A percentile compares a stretch with the other conserved stretches of the same genome.
Evolutionary conservation across 1,140 invertebrate species (phyloP).

Genomic region (Megathymus violae): DNA sequence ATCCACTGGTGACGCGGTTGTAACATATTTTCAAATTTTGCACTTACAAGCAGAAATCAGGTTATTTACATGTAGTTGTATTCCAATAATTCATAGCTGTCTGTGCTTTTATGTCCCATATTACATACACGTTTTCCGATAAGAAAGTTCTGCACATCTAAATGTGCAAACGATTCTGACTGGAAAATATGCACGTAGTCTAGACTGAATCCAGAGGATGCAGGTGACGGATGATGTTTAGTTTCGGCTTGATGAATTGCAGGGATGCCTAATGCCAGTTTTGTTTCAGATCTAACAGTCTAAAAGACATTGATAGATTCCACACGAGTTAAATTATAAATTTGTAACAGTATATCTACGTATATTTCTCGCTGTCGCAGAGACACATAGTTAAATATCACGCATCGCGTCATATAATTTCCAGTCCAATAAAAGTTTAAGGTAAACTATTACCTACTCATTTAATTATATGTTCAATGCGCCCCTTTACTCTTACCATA

Average conservation of each 20-base stretch:
- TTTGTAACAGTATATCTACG: no score
- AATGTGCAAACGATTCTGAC: no score
- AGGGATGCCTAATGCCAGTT: not conserved
- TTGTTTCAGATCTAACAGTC: not conserved
- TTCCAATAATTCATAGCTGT: conserved; percentile 12
- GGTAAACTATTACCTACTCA: no score
- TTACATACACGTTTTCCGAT: conserved; percentile 14
- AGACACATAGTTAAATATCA: no score
- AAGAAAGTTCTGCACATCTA: conserved; percentile 3
- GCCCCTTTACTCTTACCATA: no score
- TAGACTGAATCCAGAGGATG: no score
- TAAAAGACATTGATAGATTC: not conserved
- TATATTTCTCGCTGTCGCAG: no score
- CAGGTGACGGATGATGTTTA: not conserved
- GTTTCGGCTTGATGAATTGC: not conserved
- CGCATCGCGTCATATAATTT: no score
- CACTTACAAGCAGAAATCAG: not conserved
- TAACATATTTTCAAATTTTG: conserved; percentile 1
- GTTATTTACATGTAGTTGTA: conserved; percentile 1
- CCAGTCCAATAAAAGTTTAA: no score
- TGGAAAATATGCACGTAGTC: no score
- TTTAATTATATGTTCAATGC: no score
- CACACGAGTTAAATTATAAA: not conserved
- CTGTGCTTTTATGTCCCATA: conserved; percentile 17
- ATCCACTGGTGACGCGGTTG: not conserved